Evolutionary conservation across 2,888 invertebrate species (phyloP).

Genomic region (Tiliacea aurago): DNA sequence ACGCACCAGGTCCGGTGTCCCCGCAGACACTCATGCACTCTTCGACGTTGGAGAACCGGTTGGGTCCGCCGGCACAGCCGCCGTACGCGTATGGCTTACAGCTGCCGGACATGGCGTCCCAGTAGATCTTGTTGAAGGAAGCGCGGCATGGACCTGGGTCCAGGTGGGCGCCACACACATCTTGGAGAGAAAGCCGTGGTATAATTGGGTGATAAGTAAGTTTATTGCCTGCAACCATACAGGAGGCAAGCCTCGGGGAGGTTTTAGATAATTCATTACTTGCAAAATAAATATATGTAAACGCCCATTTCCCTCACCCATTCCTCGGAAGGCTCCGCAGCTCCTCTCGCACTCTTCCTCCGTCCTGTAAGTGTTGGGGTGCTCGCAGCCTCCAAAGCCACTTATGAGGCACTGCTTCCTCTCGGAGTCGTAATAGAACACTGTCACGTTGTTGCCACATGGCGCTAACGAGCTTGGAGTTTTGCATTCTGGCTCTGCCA

Average conservation of each 20-base stretch:
- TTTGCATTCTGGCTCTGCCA: slow-evolving; percentile 86
- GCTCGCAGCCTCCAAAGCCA: slow-evolving; percentile 90
- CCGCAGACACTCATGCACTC: slow-evolving; percentile 94
- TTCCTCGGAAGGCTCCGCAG: slow-evolving; percentile 92
- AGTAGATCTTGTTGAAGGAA: slow-evolving; percentile 93
- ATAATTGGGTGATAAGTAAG: neutral
- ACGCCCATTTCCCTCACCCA: slow-evolving; percentile 33
- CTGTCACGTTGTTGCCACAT: slow-evolving; percentile 92
- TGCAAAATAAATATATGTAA: neutral
- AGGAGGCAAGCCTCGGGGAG: neutral
- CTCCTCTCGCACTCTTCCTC: slow-evolving; percentile 94
- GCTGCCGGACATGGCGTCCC: slow-evolving; percentile 89
- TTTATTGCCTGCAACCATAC: neutral
- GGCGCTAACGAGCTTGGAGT: slow-evolving; percentile 92
- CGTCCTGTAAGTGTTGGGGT: slow-evolving; percentile 93
- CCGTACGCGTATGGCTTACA: slow-evolving; percentile 94
- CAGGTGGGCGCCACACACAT: slow-evolving; percentile 92
- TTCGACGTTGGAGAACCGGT: slow-evolving; percentile 93
- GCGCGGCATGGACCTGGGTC: slow-evolving; percentile 94
- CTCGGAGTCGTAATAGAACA: slow-evolving; percentile 94
- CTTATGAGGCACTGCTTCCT: slow-evolving; percentile 90
- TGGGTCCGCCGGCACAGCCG: slow-evolving; percentile 96
- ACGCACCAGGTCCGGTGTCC: slow-evolving; percentile 76
- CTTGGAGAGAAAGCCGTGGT: slow-evolving; percentile 79
- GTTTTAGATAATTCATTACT: neutral